phyloP scores from a whole-genome alignment of 2,113 vertebrate genomes.

The Oryzias woworae region DNA sequence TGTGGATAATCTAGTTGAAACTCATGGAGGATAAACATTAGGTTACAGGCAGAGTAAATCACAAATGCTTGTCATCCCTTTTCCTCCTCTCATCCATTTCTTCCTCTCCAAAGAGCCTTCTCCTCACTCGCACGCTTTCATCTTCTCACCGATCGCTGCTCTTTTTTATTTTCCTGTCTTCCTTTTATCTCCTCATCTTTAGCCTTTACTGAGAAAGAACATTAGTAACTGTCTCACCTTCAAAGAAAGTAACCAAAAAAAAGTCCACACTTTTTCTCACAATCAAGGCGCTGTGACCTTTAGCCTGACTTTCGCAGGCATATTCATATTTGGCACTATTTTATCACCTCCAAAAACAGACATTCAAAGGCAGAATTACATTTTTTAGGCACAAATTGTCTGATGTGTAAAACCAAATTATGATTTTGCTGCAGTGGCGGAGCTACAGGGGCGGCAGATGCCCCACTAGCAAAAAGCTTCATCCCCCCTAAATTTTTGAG shows the following conservation, averaged over 20 bases:
- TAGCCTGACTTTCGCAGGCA: constrained; percentile 32
- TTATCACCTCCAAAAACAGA: too few relatives aligned
- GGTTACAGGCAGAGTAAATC: constrained; percentile 64
- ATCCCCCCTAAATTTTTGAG: too few relatives aligned
- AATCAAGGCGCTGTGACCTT: constrained; percentile 40
- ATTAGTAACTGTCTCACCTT: constrained; percentile 57
- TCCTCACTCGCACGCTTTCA: constrained; percentile 45
- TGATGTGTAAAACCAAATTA: too few relatives aligned
- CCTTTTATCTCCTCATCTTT: constrained; percentile 42
- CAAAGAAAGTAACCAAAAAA: constrained; percentile 53
- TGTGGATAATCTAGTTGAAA: constrained; percentile 70
- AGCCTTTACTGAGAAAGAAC: constrained; percentile 38
- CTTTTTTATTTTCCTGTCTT: constrained; percentile 44
- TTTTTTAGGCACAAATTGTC: too few relatives aligned
- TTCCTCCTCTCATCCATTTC: constrained; percentile 3
- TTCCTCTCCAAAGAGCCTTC: constrained; percentile 34
- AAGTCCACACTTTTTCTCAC: constrained; percentile 31
- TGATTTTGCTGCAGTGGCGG: too few relatives aligned
- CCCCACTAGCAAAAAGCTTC: too few relatives aligned
- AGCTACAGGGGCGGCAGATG: too few relatives aligned
- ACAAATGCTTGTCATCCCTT: constrained; percentile 40
- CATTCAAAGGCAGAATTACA: too few relatives aligned
- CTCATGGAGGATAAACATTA: constrained; percentile 61
- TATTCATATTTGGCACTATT: constrained; percentile 47
- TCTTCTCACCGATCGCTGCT: constrained; percentile 36